These are phyloP conservation scores for Phaethornis superciliosus DNA, from an alignment of 2,113 vertebrate genomes.

Conservation along the genomic window DNA sequence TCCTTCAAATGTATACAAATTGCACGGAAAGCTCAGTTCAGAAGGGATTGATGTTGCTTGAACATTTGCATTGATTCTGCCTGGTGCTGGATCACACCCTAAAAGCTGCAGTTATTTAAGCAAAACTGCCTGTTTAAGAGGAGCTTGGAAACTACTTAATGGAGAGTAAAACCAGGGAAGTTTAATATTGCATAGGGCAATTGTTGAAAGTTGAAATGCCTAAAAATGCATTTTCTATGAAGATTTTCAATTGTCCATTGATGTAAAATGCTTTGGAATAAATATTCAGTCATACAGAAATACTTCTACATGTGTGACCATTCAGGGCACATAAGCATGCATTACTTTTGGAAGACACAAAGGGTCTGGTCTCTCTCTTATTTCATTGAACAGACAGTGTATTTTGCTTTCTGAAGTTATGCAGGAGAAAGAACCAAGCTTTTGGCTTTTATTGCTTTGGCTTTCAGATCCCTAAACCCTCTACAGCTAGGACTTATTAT, in stretches of 20 bases:
- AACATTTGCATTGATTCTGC: background rate
- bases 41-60: background rate
- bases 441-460: background rate
- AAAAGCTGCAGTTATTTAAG: slow-evolving; percentile 5
- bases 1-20: slow-evolving; percentile 15
- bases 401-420: background rate
- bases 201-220: background rate
- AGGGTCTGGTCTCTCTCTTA: background rate
- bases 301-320: background rate
- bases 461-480: background rate
- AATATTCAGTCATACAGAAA: background rate
- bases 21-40: background rate
- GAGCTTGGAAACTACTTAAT: background rate
- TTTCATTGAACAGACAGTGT: background rate
- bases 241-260: background rate
- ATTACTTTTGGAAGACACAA: background rate
- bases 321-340: background rate
- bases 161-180: background rate
- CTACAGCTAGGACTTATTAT: background rate
- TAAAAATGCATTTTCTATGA: background rate
- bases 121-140: background rate
- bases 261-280: background rate
- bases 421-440: background rate
- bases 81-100: background rate
- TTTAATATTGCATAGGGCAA: background rate